Base-by-base conservation (phyloP, 2,888 invertebrate genomes). In the Neoaliturus tenellus region DNA sequence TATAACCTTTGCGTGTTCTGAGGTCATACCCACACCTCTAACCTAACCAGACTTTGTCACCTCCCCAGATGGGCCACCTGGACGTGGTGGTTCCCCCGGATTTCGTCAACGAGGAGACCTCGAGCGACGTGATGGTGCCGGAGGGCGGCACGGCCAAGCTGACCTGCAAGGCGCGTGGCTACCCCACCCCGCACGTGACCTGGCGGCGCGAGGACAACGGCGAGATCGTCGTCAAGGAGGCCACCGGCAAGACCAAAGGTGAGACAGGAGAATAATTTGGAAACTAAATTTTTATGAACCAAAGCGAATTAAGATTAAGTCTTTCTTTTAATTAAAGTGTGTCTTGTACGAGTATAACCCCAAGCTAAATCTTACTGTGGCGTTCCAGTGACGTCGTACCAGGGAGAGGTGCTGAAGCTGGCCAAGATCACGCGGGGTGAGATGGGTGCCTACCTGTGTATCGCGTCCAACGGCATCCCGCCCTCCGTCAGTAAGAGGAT, bases 51-150 rank as follows among this genome's bases (percentile, higher is more conserved):
- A n/a, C n/a, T n/a, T n/a, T n/a, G n/a, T n/a, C 48, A 8, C 48
- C 12, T 44, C 14, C 44, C 5, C 91, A 97, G 97, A 95, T 96
- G 91, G 97, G 96, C 39, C 94, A 93, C 90, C 92, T 98, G 87
- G 95, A 97, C 87, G 97, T 98, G 81, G 96, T 97, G 33, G 95
- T 98, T 87, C 97, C 98, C 41, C 98, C 98, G n/a, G 97, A 98
- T 90, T 97, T 98, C 89, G 93, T 97, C 85, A 90, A 94, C 23
- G 96, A 96, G 89, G 96, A 96, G 89, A 97, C 97, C 33, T 97
- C 97, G n/a, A 95, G 97, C 0, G 98, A 98, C 90, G 93, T 97
- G 17, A 96, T 96, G 93, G 96, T 97, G 39, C 95, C 95, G 33
- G 98, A 98, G 92, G 97, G 97, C 81, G 95, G 95, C 48, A 89